A percentile compares a stretch with the other conserved stretches of the same genome.
Evolutionary conservation across 2,113 vertebrate genomes (phyloP).

Genomic region (Nothobranchius kuhntae): DNA sequence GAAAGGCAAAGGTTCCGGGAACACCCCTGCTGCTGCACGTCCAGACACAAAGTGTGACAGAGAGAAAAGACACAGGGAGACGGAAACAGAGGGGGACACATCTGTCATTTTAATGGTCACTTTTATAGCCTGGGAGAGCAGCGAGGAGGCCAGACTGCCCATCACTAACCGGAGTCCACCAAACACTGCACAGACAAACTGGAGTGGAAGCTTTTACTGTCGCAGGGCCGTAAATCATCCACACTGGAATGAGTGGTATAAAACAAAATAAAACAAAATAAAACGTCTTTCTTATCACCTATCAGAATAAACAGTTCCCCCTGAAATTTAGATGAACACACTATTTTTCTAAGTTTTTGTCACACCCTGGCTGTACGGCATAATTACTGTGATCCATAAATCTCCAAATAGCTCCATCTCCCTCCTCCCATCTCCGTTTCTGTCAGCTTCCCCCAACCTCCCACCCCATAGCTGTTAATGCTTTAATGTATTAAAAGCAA

Average conservation of each 20-base stretch:
- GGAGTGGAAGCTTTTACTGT: slow-evolving; percentile 48
- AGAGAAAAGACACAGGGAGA: slow-evolving; percentile 20
- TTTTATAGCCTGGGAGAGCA: slow-evolving; percentile 62
- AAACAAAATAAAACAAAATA: background rate
- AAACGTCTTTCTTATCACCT: too few species aligned
- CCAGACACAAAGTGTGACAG: slow-evolving; percentile 36
- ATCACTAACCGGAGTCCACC: slow-evolving; percentile 19
- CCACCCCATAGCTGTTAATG: background rate
- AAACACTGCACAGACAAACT: slow-evolving; percentile 50
- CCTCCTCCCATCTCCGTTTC: slow-evolving; percentile 2
- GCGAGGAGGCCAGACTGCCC: slow-evolving; percentile 48
- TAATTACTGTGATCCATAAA: background rate
- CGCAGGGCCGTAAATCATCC: slow-evolving; percentile 11
- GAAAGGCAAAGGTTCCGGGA: slow-evolving; percentile 34
- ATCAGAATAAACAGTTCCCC: background rate
- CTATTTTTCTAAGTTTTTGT: background rate
- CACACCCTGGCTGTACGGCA: background rate
- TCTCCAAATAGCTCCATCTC: background rate
- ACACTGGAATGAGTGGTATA: slow-evolving; percentile 5
- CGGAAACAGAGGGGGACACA: slow-evolving; percentile 22
- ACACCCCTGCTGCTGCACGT: slow-evolving; percentile 32
- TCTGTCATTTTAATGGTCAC: slow-evolving; percentile 73
- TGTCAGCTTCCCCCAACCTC: slow-evolving; percentile 4
- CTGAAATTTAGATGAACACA: background rate
- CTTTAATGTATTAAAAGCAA: slow-evolving; percentile 37